Evolutionary conservation across 2,888 invertebrate species (phyloP), one percentile per base, ranked within the genome.

Genomic region (Zygothrica quintamaculata): DNA sequence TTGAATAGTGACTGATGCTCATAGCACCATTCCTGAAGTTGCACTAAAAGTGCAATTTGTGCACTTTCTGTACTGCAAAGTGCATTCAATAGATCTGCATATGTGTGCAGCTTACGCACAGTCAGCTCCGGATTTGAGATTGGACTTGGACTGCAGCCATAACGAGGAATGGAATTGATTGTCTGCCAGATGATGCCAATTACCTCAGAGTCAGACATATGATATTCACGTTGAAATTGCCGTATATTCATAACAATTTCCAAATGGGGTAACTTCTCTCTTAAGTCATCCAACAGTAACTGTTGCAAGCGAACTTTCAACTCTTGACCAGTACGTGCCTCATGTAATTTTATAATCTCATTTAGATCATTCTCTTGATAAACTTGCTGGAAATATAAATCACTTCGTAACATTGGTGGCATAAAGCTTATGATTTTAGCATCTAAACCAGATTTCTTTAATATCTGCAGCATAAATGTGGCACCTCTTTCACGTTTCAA

Each of bases 331-430:
- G 55, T 51, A 0, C 48, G 58, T 5, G 13, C 1, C 36, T 68
- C 64, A 12, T 68, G 51, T 47, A 73, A 6, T 1, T 37, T 11
- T 1, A 73, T 46, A 0, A 73, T 11, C 51, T 73, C 72, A 1
- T 39, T n/a, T 0, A 73, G 46, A 12, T 64, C 43, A 8, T 22
- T 33, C 34, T 64, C 57, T 26, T 51, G 37, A 11, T 60, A 73
- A 5, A 57, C 33, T 13, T 68, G 64, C 8, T 31, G 50, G 5
- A 73, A 57, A 8, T 61, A 46, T 0, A 57, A 15, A 36, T 73
- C 68, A n/a, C 58, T 68, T 15, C 72, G 67, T 43, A 60, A 1
- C 44, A 50, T 47, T 0, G 72, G 59, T n/a, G 72, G 72, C 72
- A 72, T 67, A 3, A 56, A 62, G 22, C 52, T 59, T 0, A 53